Conservation (phyloP, 2,888 invertebrate species). For the Teinopalpus imperialis region DNA sequence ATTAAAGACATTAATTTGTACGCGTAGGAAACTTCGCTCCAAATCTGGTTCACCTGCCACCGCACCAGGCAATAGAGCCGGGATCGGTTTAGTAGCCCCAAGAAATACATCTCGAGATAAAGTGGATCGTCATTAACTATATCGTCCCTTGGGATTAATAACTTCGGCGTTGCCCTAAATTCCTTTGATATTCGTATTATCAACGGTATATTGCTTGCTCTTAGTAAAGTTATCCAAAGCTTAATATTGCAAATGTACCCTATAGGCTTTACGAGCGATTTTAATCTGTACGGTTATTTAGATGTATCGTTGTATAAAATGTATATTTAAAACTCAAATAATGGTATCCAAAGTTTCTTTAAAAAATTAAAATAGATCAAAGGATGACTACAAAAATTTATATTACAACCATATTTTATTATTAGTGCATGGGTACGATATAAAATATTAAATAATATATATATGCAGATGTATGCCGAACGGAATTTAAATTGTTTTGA, state of each 20-base stretch:
- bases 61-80: slow-evolving; percentile 19
- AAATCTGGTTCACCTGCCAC: slow-evolving; percentile 21
- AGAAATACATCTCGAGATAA: slow-evolving; percentile 44
- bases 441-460: too few relatives aligned
- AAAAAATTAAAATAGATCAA: too few relatives aligned
- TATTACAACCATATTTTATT: too few relatives aligned
- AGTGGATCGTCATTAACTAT: slow-evolving; percentile 67
- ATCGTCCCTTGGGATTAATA: slow-evolving; percentile 62
- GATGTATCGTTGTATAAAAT: too few relatives aligned
- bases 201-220: slow-evolving; percentile 15
- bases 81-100: slow-evolving; percentile 29
- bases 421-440: too few relatives aligned
- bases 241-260: slow-evolving; percentile 9
- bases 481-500: too few relatives aligned
- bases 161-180: slow-evolving; percentile 47
- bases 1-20: slow-evolving; percentile 9
- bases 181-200: slow-evolving; percentile 30
- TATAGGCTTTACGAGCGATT: background rate
- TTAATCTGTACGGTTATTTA: too few relatives aligned
- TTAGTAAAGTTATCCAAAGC: slow-evolving; percentile 8
- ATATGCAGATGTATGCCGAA: too few relatives aligned
- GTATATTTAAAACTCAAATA: too few relatives aligned
- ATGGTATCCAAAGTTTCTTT: too few relatives aligned
- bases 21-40: background rate
- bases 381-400: too few relatives aligned